Evolutionary conservation across 1,140 invertebrate genomes (phyloP).

Genomic region (Drosophila ercepeae): DNA sequence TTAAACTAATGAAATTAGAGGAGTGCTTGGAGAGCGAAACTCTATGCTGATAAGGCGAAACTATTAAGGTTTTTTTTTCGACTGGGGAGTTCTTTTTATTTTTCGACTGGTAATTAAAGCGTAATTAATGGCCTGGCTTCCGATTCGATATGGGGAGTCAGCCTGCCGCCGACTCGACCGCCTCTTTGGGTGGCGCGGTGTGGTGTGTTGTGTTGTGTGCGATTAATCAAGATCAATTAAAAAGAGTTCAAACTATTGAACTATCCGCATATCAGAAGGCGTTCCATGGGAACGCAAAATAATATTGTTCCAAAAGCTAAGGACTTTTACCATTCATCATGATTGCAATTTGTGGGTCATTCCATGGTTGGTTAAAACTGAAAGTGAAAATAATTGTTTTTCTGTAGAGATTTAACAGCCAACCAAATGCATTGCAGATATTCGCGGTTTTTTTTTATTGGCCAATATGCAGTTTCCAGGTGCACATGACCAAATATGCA

Average conservation of each 20-base stretch:
- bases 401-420: neutral
- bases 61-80: constrained; percentile 65
- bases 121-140: constrained; percentile 70
- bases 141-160: constrained; percentile 37
- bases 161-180: constrained; percentile 7
- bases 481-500: constrained; percentile 9
- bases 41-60: constrained; percentile 79
- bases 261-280: constrained; percentile 55
- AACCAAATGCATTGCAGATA: neutral
- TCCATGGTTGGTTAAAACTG: constrained; percentile 31
- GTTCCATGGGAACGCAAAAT: constrained; percentile 51
- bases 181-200: constrained; percentile 29
- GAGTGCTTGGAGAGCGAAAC: constrained; percentile 54
- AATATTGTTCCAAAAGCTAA: constrained; percentile 26
- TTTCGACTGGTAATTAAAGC: constrained; percentile 65
- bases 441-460: neutral
- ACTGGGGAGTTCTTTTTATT: constrained; percentile 16
- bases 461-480: neutral
- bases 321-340: constrained; percentile 37
- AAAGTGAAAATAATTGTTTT: constrained; percentile 10
- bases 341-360: constrained; percentile 57
- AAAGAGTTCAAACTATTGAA: constrained; percentile 79
- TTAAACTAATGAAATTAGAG: constrained; percentile 79
- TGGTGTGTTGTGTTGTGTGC: constrained; percentile 56
- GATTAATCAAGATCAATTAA: constrained; percentile 81